Base-by-base conservation (phyloP, 2,888 invertebrate genomes). In the Serrognathus titanus region DNA sequence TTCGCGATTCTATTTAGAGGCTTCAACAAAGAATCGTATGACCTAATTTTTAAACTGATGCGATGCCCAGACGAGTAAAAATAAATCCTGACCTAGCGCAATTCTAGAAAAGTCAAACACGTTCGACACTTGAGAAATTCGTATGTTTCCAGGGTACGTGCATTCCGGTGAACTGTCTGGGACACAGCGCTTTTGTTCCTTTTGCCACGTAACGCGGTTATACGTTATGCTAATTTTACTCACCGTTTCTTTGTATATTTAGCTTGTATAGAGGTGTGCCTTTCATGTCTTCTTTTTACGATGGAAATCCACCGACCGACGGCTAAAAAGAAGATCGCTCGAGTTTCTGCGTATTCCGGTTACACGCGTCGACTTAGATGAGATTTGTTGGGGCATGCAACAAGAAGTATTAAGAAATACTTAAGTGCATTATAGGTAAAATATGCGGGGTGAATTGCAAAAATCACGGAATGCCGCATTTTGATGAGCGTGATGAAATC, bases 401-500 rank as follows among this genome's bases (percentile, higher is more conserved):
- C 24, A 31, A 31, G 24, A 31, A 31, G 37, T 37, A 52, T 52
- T 52, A 52, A 52, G 52, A 52, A 52, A 52, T 52, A 46, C 38
- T 52, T 45, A 36, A 35, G 45, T 10, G 43, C 52, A 52, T 52
- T 52, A 46, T 52, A 52, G 45, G 52, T 46, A 45, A 52, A 52
- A 52, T 52, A 31, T 45, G 35, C 37, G 8, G 52, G 13, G 49
- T 49, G 39, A 49, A 49, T 49, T 52, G 35, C 52, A 53, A 45
- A 47, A 53, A 47, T 31, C 38, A n/a, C 53, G 48, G 37, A 47
- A 47, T 39, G 41, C 31, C 53, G 46, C 37, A 13, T 37, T 53
- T 13, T 39, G 53, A 53, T 53, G 53, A 53, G 45, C 53, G 47
- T 48, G 54, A 54, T 54, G 48, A 54, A 48, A 54, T 54, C 54